Evolutionary conservation across 2,113 vertebrate genomes (phyloP).

Genomic region (Nematolebias whitei): DNA sequence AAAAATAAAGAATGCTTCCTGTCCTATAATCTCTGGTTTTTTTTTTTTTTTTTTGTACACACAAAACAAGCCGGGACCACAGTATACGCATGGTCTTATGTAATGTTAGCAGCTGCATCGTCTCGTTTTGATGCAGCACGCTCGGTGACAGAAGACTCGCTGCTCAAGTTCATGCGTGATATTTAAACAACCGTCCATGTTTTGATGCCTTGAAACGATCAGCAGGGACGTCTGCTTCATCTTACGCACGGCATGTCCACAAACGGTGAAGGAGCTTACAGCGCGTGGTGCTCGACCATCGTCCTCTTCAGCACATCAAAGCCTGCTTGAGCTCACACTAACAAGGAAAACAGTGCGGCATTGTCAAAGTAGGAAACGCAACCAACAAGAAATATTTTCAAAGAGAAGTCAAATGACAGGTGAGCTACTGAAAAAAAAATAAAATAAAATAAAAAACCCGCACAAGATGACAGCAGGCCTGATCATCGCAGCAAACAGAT

Average conservation of each 20-base stretch:
- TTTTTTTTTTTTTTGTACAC: too few species aligned
- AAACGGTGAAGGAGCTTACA: conserved; percentile 37
- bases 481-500: conserved; percentile 43
- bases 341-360: conserved; percentile 52
- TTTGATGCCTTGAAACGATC: conserved; percentile 30
- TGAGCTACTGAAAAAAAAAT: conserved; percentile 47
- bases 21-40: conserved; percentile 65
- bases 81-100: conserved; percentile 43
- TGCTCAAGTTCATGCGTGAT: conserved; percentile 51
- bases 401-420: conserved; percentile 55
- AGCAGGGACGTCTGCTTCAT: conserved; percentile 8
- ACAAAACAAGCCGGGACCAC: conserved; percentile 42
- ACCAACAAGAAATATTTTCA: conserved; percentile 46
- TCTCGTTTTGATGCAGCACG: conserved; percentile 27
- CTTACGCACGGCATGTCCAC: conserved; percentile 12
- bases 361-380: conserved; percentile 49
- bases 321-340: conserved; percentile 49
- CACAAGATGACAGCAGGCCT: conserved; percentile 45
- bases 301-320: conserved; percentile 63
- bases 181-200: conserved; percentile 32
- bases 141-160: conserved; percentile 55
- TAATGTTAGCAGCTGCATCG: conserved; percentile 44
- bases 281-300: conserved; percentile 21
- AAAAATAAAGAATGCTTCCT: conserved; percentile 46
- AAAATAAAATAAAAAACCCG: conserved; percentile 44